A percentile compares a stretch with the other conserved stretches of the same genome.
Conservation (phyloP, 2,888 invertebrate genomes). For the Pedicia rivosa region DNA sequence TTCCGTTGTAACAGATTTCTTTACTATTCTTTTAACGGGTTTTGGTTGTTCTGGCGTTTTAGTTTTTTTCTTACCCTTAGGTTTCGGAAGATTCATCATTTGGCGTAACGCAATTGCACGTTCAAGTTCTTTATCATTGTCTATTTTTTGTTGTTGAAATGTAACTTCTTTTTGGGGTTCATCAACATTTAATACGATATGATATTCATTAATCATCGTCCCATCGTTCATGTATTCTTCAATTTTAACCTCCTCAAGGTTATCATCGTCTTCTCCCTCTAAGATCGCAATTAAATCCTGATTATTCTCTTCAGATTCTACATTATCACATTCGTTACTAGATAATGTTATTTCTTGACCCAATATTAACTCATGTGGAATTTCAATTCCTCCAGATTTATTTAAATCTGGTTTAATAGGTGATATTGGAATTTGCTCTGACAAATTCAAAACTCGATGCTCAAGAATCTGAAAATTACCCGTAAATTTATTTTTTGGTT, state of each 20-base stretch:
- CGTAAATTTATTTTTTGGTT: neutral
- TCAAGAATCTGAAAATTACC: neutral
- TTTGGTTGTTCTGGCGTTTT: constrained; percentile 15
- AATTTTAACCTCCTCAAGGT: constrained; percentile 27
- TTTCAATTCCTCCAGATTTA: constrained; percentile 3
- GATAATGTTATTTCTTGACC: neutral
- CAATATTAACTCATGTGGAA: constrained; percentile 3
- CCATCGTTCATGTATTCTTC: no score
- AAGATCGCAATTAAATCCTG: constrained; percentile 33
- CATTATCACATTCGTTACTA: neutral
- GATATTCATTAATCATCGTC: no score
- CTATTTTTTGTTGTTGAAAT: no score
- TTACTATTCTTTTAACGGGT: constrained; percentile 1
- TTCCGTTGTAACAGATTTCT: constrained; percentile 15
- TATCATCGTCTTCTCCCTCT: constrained; percentile 38
- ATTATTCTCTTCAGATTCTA: neutral
- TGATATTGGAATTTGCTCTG: neutral
- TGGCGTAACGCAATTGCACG: constrained; percentile 27
- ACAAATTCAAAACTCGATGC: neutral
- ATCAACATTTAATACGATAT: no score
- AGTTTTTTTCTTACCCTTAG: neutral
- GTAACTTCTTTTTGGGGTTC: constrained; percentile 19
- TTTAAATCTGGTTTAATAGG: neutral
- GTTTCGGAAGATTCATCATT: constrained; percentile 14
- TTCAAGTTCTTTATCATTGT: constrained; percentile 20